Evolutionary conservation across 2,797 vertebrate species (phyloP).

Genomic region (Coilia nasus): DNA sequence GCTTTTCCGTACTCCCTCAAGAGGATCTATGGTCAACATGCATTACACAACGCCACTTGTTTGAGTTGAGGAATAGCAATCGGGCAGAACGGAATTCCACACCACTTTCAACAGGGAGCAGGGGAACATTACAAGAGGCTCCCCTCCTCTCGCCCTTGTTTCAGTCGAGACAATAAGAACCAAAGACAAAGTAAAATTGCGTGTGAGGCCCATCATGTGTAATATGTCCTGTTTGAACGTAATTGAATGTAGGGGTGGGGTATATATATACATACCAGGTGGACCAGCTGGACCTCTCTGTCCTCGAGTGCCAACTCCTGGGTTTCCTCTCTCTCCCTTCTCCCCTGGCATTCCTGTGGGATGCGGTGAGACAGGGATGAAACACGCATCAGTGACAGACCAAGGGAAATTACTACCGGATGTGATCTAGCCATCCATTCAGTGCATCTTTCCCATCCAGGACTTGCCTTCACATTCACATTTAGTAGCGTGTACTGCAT

Average conservation of each 20-base stretch:
- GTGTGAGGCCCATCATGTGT: not conserved
- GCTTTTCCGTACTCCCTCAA: conserved; percentile 4
- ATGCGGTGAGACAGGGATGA: not conserved
- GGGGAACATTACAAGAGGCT: not conserved
- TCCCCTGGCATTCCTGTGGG: conserved; percentile 87
- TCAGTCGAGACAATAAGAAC: not conserved
- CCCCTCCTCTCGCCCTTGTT: not conserved
- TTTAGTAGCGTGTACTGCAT: not conserved
- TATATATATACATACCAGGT: conserved; percentile 79
- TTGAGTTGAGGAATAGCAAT: conserved; percentile 19
- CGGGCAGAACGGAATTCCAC: not conserved
- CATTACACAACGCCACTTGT: not conserved
- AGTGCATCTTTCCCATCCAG: not conserved
- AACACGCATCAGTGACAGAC: not conserved
- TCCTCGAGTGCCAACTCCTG: conserved; percentile 83
- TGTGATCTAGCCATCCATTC: not conserved
- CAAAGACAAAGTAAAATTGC: not conserved
- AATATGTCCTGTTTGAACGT: not conserved
- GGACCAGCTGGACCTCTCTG: conserved; percentile 87
- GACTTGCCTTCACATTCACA: not conserved
- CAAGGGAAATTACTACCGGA: not conserved
- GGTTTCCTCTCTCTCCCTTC: conserved; percentile 90
- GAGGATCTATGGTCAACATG: not conserved
- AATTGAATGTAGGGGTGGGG: not conserved
- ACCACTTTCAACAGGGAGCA: not conserved